These are phyloP conservation scores for Cyprinodon tularosa DNA, from an alignment of 2,113 vertebrate species.

Conservation along the genomic window DNA sequence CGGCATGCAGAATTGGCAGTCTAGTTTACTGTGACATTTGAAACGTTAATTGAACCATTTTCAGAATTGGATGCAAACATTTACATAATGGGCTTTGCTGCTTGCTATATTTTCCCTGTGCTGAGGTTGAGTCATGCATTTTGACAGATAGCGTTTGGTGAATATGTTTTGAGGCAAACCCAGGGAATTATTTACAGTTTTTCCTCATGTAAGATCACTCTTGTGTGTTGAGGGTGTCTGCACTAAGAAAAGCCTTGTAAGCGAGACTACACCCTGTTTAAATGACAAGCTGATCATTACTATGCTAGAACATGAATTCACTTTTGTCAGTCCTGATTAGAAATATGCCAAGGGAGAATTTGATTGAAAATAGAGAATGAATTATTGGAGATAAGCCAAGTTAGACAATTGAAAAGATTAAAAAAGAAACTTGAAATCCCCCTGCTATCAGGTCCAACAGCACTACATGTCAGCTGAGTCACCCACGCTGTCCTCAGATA, in stretches of 20 bases:
- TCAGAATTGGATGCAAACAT: neutral
- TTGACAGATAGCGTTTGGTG: slow-evolving; percentile 3
- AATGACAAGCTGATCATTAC: neutral
- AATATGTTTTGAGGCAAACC: slow-evolving; percentile 8
- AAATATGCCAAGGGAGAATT: neutral
- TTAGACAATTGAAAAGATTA: neutral
- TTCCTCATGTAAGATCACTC: neutral
- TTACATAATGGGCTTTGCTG: neutral
- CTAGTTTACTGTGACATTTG: neutral
- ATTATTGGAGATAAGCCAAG: neutral
- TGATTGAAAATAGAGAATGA: neutral
- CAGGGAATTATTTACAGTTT: slow-evolving; percentile 9
- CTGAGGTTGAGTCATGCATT: slow-evolving; percentile 13
- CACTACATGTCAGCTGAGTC: neutral
- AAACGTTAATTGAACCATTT: slow-evolving; percentile 11
- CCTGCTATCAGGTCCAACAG: neutral
- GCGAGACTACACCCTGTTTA: neutral
- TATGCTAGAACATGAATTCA: neutral
- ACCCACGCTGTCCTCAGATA: slow-evolving; percentile 3
- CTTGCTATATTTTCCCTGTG: neutral
- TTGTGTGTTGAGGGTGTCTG: neutral
- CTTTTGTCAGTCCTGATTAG: neutral
- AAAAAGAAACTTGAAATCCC: neutral
- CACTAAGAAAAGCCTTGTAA: neutral
- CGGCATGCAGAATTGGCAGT: neutral